These are phyloP conservation scores for Eleutherodactylus coqui DNA, from an alignment of 2,797 vertebrate species.

Conservation along the genomic window DNA sequence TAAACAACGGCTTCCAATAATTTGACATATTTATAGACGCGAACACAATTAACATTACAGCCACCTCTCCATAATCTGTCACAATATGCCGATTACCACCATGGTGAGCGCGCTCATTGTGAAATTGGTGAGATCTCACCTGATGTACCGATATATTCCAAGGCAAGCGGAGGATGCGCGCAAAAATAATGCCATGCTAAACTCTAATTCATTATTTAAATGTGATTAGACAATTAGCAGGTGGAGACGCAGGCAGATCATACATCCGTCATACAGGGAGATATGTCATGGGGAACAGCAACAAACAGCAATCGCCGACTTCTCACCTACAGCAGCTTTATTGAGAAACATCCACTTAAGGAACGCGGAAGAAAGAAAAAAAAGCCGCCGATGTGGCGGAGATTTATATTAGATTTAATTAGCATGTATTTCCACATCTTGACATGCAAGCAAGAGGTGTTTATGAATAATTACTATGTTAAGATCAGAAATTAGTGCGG, in stretches of 20 bases:
- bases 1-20: conserved; percentile 67
- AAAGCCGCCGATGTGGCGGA: conserved; percentile 48
- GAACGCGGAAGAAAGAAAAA: conserved; percentile 22
- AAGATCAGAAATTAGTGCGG: conserved; percentile 66
- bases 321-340: conserved; percentile 60
- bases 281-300: conserved; percentile 48
- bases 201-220: conserved; percentile 65
- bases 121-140: conserved; percentile 74
- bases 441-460: conserved; percentile 66
- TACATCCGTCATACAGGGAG: conserved; percentile 62
- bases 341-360: conserved; percentile 61
- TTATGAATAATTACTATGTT: conserved; percentile 69
- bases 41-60: conserved; percentile 74
- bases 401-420: conserved; percentile 63
- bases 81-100: conserved; percentile 69
- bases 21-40: conserved; percentile 61
- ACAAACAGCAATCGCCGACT: conserved; percentile 43
- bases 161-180: conserved; percentile 70
- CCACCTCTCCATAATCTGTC: conserved; percentile 77
- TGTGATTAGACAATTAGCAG: conserved; percentile 64
- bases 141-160: conserved; percentile 68
- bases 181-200: conserved; percentile 53
- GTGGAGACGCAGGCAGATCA: conserved; percentile 58
- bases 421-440: conserved; percentile 66
- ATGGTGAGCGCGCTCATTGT: conserved; percentile 72